Evolutionary conservation across 1,140 invertebrate species (phyloP), one percentile per base, ranked within the genome.

Genomic region (Ectropis grisescens): DNA sequence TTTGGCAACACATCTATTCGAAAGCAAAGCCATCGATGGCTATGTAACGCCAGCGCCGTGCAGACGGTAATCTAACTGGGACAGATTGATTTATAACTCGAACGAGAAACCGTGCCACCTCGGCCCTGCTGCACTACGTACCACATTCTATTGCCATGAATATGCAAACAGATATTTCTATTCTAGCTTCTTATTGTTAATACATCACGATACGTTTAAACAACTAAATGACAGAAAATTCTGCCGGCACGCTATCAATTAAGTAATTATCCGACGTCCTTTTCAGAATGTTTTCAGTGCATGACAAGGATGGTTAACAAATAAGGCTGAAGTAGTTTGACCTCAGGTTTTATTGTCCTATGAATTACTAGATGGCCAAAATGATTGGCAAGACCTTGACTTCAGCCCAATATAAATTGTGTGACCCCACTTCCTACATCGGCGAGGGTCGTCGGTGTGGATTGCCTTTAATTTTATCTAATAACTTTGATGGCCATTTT

Each of bases 81-180:
- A 65, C 68, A 64, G 47, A 67, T 64, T 67, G 64, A 72, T 69
- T 76, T 72, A 74, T 66, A 66, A 60, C 56, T 61, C 52, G 49
- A 69, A 62, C 56, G 58, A 66, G 64, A 74, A 79, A 71, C 60
- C 60, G 65, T 71, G 69, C 62, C 69, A 65, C 65, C 67, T 74
- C 67, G 56, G 60, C 58, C 68, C 58, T 64, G 64, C 37, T 58
- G 48, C 55, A 60, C 50, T 51, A 53, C 44, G 58, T 61, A 68
- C 60, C 47, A 71, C 61, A 64, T 75, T 69, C 53, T 70, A 59
- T 57, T 53, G 45, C 51, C 41, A 74, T 66, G 58, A 68, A 72
- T 71, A 68, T 65, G 51, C 53, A 72, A 66, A 57, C 52, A 51
- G 42, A 50, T 50, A 51, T 40, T 8, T n/a, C n/a, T n/a, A n/a